Percentiles rank a stretch among this genome's conserved stretches.
These are phyloP conservation scores for Oostethus manadensis DNA, from an alignment of 2,113 vertebrate genomes.

Conservation along the genomic window DNA sequence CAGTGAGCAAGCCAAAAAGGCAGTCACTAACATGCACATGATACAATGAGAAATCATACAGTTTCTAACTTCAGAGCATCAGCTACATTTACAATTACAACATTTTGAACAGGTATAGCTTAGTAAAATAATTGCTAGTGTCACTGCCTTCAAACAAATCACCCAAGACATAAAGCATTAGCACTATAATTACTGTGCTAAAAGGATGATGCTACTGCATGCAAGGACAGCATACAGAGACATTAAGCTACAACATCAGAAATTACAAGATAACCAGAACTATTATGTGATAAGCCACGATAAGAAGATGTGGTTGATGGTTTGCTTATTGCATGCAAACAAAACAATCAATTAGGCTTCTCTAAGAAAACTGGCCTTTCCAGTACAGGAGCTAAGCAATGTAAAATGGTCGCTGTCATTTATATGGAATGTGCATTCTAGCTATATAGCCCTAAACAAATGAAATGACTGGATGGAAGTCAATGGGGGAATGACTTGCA, in stretches of 20 bases:
- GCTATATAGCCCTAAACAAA: constrained; percentile 57
- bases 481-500: constrained; percentile 75
- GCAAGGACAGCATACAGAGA: neutral
- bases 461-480: constrained; percentile 71
- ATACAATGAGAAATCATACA: neutral
- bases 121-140: constrained; percentile 2
- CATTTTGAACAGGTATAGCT: constrained; percentile 8
- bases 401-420: constrained; percentile 23
- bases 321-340: constrained; percentile 49
- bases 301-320: constrained; percentile 43
- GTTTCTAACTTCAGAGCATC: neutral
- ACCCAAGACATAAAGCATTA: constrained; percentile 7
- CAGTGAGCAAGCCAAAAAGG: constrained; percentile 3
- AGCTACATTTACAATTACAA: constrained; percentile 10
- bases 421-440: constrained; percentile 45
- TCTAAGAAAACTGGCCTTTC: constrained; percentile 52
- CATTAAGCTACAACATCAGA: neutral
- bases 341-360: constrained; percentile 25
- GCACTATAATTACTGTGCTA: neutral
- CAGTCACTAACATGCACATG: neutral
- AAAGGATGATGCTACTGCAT: constrained; percentile 1
- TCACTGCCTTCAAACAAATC: neutral
- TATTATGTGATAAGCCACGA: neutral
- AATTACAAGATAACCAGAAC: neutral
- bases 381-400: constrained; percentile 15